Base-by-base conservation (phyloP, 2,797 vertebrate genomes). In the Alosa sapidissima region DNA sequence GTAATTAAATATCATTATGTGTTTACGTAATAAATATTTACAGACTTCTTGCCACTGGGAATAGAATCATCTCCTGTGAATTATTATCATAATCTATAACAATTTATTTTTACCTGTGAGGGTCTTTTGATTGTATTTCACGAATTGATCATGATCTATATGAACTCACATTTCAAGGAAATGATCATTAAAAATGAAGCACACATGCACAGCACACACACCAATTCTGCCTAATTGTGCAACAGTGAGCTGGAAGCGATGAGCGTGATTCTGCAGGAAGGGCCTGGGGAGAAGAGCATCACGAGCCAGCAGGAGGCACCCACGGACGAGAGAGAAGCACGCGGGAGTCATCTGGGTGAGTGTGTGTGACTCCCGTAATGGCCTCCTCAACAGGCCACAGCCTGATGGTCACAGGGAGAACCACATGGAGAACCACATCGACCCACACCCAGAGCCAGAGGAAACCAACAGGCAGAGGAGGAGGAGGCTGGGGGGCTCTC, bases 341-440 rank as follows among this genome's bases (percentile, higher is more conserved):
- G 91, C 93, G 93, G 90, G 90, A 91, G 90, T 94, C 91, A 93
- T 88, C 89, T 89, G 89, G 88, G 86, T 0, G 88, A 92, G 89
- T 94, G 89, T 94, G 89, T 94, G 91, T 94, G 93, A 94, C 92
- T 55, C 54, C 16, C 14, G 10, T 54, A 13, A 54, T 16, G 2
- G 19, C 54, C 54, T 55, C 10, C 54, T 9, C 19, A 55, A 11
- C 49, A 7, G 10, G 54, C 19, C 54, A 4, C 19, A 55, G 54
- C 54, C 54, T 21, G 54, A 19, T 4, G 16, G 14, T 55, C 54
- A 21, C 54, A 5, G 16, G 0, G 16, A 55, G 52, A 51, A 51
- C 49, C 49, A 51, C 49, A 51, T 41, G 41, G 41, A 41, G 41
- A 41, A 41, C 41, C 41, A 4, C 41, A 41, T 41, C 0, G 41